Conservation (phyloP, 1,140 invertebrate species). For the Goniozus legneri region DNA sequence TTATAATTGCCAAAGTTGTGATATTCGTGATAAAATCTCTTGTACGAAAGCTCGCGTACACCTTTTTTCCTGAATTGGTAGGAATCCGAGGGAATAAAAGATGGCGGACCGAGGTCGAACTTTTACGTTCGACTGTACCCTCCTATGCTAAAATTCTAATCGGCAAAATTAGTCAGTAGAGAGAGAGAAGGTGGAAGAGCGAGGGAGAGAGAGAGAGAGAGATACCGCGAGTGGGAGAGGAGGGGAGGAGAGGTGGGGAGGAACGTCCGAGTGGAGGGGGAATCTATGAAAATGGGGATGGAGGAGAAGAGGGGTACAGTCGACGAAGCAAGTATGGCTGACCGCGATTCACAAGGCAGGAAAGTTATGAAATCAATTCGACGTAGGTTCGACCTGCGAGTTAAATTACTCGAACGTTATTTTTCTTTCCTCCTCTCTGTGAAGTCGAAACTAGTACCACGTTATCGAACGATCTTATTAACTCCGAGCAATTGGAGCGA, state of each 20-base stretch:
- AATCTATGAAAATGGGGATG: too few relatives aligned
- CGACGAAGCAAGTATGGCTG: conserved; percentile 30
- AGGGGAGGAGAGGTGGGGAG: too few relatives aligned
- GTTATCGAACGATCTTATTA: too few relatives aligned
- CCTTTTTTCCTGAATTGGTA: too few relatives aligned
- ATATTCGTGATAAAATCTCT: neutral
- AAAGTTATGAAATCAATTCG: conserved; percentile 48
- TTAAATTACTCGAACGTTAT: neutral
- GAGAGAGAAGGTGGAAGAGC: too few relatives aligned
- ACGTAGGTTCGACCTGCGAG: conserved; percentile 11
- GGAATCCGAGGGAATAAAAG: neutral
- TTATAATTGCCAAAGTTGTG: conserved; percentile 2
- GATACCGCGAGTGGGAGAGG: too few relatives aligned
- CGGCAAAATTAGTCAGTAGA: conserved; percentile 43
- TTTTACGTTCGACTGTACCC: conserved; percentile 30
- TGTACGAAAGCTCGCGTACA: neutral
- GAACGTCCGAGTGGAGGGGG: too few relatives aligned
- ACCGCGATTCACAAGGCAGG: conserved; percentile 40
- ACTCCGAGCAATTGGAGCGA: neutral
- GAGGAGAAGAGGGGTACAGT: conserved; percentile 39
- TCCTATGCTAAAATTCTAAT: conserved; percentile 43
- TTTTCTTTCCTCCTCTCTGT: neutral
- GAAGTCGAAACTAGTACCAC: too few relatives aligned
- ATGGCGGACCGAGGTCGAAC: neutral
- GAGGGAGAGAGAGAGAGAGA: too few relatives aligned